Evolutionary conservation across 2,888 invertebrate genomes (phyloP).

Genomic region (Tetragonula carbonaria): DNA sequence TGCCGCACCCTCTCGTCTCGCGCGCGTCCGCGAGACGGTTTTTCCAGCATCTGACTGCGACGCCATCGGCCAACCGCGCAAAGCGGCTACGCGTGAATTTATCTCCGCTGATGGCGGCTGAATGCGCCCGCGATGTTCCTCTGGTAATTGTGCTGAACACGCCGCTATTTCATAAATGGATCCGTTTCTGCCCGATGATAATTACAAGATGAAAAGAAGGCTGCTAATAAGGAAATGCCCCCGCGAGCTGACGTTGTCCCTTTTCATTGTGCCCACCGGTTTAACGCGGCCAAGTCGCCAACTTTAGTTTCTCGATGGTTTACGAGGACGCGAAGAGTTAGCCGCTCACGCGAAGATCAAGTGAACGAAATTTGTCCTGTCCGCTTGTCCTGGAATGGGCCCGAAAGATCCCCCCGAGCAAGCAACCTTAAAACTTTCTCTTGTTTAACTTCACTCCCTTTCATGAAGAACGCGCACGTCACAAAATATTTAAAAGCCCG

Average conservation of each 20-base stretch:
- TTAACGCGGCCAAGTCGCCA: slow-evolving; percentile 17
- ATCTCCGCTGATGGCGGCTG: slow-evolving; percentile 57
- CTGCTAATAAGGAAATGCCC: slow-evolving; percentile 42
- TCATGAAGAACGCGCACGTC: not conserved
- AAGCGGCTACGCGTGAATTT: slow-evolving; percentile 62
- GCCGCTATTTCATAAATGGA: slow-evolving; percentile 42
- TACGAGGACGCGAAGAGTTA: not conserved
- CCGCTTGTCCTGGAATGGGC: slow-evolving; percentile 6
- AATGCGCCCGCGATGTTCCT: slow-evolving; percentile 46
- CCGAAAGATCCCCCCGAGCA: slow-evolving; percentile 10
- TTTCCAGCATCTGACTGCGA: slow-evolving; percentile 55
- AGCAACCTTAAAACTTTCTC: slow-evolving; percentile 10
- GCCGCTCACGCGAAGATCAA: slow-evolving; percentile 1
- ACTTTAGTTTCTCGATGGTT: not conserved
- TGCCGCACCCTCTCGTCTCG: slow-evolving; percentile 54
- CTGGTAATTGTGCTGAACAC: slow-evolving; percentile 57
- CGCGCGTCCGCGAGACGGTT: slow-evolving; percentile 57
- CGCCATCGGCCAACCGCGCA: slow-evolving; percentile 46
- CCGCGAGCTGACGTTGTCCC: slow-evolving; percentile 19
- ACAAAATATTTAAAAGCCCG: slow-evolving; percentile 15
- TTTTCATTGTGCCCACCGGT: slow-evolving; percentile 14
- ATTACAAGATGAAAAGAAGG: slow-evolving; percentile 48
- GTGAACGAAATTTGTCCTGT: slow-evolving; percentile 6
- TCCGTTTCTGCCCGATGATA: slow-evolving; percentile 57
- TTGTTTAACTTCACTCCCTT: not conserved